Evolutionary conservation across 2,888 invertebrate species (phyloP).

Genomic region (Crocallis elinguaria): DNA sequence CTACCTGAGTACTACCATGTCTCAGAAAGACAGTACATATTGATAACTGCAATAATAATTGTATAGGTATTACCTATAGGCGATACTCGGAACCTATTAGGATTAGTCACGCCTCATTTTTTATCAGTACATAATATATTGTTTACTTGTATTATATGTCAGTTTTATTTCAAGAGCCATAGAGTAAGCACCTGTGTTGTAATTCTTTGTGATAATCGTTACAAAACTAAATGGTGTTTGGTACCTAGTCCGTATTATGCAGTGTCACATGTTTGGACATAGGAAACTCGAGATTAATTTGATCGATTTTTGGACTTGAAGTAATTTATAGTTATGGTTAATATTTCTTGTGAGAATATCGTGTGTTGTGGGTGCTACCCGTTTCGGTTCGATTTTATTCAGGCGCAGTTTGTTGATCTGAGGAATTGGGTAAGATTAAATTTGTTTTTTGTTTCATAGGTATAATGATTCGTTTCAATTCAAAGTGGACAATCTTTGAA

Average conservation of each 20-base stretch:
- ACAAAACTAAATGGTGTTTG: constrained; percentile 18
- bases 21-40: too few relatives aligned
- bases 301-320: constrained; percentile 40
- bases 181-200: constrained; percentile 6
- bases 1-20: constrained; percentile 1
- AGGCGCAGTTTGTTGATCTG: constrained; percentile 19
- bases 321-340: constrained; percentile 27
- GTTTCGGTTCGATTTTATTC: constrained; percentile 22
- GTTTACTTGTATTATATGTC: constrained; percentile 14
- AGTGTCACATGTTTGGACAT: constrained; percentile 20
- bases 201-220: not conserved
- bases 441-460: not conserved
- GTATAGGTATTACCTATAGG: constrained; percentile 7
- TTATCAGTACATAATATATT: constrained; percentile 5
- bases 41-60: too few relatives aligned
- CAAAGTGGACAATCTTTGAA: too few relatives aligned
- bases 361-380: constrained; percentile 26
- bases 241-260: constrained; percentile 22
- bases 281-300: constrained; percentile 29
- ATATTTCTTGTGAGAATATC: constrained; percentile 26
- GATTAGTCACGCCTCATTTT: constrained; percentile 20
- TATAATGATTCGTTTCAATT: too few relatives aligned
- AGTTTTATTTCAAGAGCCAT: constrained; percentile 18
- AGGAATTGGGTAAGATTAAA: constrained; percentile 30
- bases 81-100: constrained; percentile 7